phyloP scores from a whole-genome alignment of 2,113 vertebrate genomes.

The Xiphophorus maculatus region DNA sequence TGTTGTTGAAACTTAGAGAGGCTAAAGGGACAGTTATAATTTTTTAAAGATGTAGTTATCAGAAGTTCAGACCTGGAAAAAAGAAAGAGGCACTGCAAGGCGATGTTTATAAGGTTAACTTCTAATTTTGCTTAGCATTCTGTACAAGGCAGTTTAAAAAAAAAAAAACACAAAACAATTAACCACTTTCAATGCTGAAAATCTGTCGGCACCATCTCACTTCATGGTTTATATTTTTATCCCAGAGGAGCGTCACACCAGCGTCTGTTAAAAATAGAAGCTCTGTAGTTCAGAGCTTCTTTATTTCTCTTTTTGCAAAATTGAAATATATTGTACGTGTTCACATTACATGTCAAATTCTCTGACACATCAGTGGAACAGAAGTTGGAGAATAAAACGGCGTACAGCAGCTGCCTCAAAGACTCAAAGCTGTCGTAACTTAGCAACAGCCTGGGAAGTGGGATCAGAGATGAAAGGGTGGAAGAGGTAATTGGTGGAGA shows the following conservation, averaged over 20 bases:
- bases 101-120: too few species aligned
- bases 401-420: constrained; percentile 20
- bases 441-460: constrained; percentile 61
- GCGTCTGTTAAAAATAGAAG: neutral
- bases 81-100: neutral
- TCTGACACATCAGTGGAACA: constrained; percentile 5
- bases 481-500: constrained; percentile 8
- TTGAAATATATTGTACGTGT: neutral
- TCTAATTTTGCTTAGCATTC: neutral
- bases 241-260: neutral
- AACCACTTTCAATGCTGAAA: too few species aligned
- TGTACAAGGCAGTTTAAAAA: too few species aligned
- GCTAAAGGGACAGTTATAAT: neutral
- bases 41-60: neutral
- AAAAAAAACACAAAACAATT: neutral
- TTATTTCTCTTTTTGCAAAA: neutral
- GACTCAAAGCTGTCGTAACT: constrained; percentile 48
- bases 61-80: neutral
- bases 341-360: neutral
- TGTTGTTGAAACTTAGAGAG: neutral
- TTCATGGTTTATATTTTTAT: neutral
- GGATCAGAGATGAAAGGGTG: constrained; percentile 26
- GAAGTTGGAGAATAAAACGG: constrained; percentile 27
- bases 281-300: neutral
- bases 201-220: neutral